phyloP scores from a whole-genome alignment of 2,888 invertebrate genomes.

The Torymus tubicola region DNA sequence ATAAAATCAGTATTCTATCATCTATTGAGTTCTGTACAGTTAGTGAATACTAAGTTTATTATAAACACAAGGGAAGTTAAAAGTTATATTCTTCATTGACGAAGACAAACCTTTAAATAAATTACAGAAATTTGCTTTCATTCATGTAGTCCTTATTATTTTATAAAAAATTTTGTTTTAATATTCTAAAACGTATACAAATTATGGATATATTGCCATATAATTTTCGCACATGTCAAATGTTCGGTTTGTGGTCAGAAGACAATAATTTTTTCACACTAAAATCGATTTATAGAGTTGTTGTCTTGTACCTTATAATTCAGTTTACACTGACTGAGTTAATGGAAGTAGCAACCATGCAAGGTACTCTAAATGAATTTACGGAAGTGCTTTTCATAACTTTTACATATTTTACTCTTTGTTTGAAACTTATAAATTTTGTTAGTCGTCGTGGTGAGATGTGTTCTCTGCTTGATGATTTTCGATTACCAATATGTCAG shows the following conservation, averaged over 20 bases:
- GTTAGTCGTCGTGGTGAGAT: slow-evolving; percentile 16
- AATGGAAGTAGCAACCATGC: slow-evolving; percentile 9
- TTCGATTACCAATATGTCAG: slow-evolving; percentile 18
- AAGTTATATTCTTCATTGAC: background rate
- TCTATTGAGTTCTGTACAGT: too few relatives aligned
- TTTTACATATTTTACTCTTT: slow-evolving; percentile 34
- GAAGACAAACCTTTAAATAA: background rate
- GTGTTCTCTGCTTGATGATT: slow-evolving; percentile 13
- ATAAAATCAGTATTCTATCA: background rate
- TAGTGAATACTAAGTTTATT: background rate
- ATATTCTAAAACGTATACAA: background rate
- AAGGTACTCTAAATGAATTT: slow-evolving; percentile 31
- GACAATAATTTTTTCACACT: background rate
- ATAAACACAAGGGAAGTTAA: background rate
- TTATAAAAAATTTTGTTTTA: background rate
- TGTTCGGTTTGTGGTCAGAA: slow-evolving; percentile 50
- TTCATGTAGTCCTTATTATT: background rate
- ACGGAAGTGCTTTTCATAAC: slow-evolving; percentile 42
- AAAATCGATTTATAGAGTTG: slow-evolving; percentile 32
- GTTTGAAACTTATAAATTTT: slow-evolving; percentile 47
- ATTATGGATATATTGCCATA: slow-evolving; percentile 55
- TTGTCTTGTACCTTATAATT: slow-evolving; percentile 28
- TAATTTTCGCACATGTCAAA: slow-evolving; percentile 35
- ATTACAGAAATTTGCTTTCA: background rate
- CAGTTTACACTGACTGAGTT: slow-evolving; percentile 30